phyloP scores from a whole-genome alignment of 2,797 vertebrate species.

The Otus scops region DNA sequence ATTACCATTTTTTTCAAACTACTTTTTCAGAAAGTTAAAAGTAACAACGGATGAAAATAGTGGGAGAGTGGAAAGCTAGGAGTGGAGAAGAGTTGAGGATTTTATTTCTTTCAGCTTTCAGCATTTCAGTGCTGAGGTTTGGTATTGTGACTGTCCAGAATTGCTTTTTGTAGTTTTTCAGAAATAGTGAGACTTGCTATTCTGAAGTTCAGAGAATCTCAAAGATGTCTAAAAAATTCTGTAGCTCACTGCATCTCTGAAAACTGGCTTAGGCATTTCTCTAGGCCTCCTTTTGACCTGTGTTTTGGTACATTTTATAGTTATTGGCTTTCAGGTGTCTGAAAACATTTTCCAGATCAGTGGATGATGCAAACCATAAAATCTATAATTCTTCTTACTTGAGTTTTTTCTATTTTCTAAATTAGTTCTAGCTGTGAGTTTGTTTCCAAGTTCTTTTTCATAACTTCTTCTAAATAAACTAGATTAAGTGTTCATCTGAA shows the following conservation, averaged over 20 bases:
- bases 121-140: neutral
- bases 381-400: neutral
- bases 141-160: neutral
- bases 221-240: neutral
- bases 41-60: neutral
- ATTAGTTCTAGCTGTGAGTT: neutral
- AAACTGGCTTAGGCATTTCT: neutral
- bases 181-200: neutral
- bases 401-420: neutral
- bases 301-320: neutral
- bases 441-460: neutral
- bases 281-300: neutral
- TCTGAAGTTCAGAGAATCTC: neutral
- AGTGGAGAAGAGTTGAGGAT: neutral
- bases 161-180: neutral
- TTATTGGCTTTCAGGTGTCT: neutral
- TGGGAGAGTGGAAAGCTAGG: neutral
- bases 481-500: neutral
- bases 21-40: neutral
- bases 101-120: neutral
- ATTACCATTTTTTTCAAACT: neutral
- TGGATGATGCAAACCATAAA: neutral
- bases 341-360: neutral
- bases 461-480: neutral
- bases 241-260: neutral